A percentile compares a stretch with the other conserved stretches of the same genome.
Evolutionary conservation across 1,140 invertebrate species (phyloP).

Genomic region (Gonatopus flavifemur): DNA sequence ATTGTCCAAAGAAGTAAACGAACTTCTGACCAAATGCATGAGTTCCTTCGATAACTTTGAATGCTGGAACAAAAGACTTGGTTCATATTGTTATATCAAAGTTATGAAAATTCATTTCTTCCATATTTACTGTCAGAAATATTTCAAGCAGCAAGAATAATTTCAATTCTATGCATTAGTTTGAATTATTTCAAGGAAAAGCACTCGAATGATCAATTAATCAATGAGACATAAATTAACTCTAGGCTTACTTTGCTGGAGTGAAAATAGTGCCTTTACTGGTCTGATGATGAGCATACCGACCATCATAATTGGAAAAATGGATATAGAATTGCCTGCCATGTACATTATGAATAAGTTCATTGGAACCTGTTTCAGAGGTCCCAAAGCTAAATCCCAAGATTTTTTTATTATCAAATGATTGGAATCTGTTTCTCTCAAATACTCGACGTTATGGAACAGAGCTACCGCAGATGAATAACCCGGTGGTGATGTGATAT

Average conservation of each 20-base stretch:
- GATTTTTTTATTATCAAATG: conserved; percentile 91
- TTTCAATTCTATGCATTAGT: not conserved
- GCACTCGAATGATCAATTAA: no score
- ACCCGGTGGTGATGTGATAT: conserved; percentile 78
- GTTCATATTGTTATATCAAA: not conserved
- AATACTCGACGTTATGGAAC: conserved; percentile 73
- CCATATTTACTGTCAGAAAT: not conserved
- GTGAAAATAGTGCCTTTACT: conserved; percentile 90
- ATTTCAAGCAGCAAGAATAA: not conserved
- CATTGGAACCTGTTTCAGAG: conserved; percentile 96
- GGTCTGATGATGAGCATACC: conserved; percentile 97
- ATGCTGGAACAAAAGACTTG: conserved; percentile 64
- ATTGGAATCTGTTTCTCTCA: conserved; percentile 75
- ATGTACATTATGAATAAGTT: conserved; percentile 99
- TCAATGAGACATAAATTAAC: no score
- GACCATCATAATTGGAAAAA: conserved; percentile 99
- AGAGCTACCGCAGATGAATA: conserved; percentile 73
- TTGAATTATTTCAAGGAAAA: not conserved
- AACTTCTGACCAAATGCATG: conserved; percentile 90
- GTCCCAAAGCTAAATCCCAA: conserved; percentile 96
- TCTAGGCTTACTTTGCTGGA: conserved; percentile 74
- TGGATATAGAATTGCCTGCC: conserved; percentile 98
- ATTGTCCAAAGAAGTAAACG: conserved; percentile 92
- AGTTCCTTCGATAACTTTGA: conserved; percentile 94
- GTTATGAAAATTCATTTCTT: not conserved